Base-by-base conservation (phyloP, 2,113 vertebrate species). In the Callipepla squamata region DNA sequence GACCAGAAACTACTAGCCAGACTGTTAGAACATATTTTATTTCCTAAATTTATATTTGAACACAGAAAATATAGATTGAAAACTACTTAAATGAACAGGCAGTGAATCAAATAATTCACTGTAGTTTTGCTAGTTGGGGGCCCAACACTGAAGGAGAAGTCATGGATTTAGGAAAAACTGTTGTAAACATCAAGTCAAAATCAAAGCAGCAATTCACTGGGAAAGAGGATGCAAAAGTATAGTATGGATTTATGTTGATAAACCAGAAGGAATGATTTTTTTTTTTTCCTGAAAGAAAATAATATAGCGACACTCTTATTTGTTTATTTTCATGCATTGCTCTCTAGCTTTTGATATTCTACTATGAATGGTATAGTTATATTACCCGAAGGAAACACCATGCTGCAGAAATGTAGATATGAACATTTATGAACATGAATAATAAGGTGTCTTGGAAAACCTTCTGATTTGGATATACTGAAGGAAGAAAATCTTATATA, bases 401-500 rank as follows among this genome's bases (percentile, higher is more conserved):
- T 68, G 3, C 55, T 86, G 30, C 32, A 4, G 25, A 89, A 92
- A 80, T 84, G 48, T 93, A 61, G 23, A 38, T 4, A 19, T 25
- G 9, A 7, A 66, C 6, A 48, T 90, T 66, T 90, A 51, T 21
- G 25, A 86, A 25, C 63, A 88, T 51, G n/a, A 73, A 9, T 67
- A 57, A 36, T 10, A 70, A 34, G 26, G 32, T 0, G 3, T n/a
- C 63, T 19, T 11, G 26, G 25, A 58, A 21, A 69, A 59, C n/a
- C 21, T 75, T 72, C 72, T 53, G 48, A 44, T 88, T 77, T 83
- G 55, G n/a, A 58, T 80, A 42, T 42, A 65, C 62, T 91, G 80
- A 90, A 88, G 36, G 42, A 66, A 65, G n/a, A 36, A 42, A 74
- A 88, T 80, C 84, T 90, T 87, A 85, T 57, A 84, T 59, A 59